These are phyloP conservation scores for Hiodon tergisus DNA, from an alignment of 2,113 vertebrate genomes.

Conservation along the genomic window DNA sequence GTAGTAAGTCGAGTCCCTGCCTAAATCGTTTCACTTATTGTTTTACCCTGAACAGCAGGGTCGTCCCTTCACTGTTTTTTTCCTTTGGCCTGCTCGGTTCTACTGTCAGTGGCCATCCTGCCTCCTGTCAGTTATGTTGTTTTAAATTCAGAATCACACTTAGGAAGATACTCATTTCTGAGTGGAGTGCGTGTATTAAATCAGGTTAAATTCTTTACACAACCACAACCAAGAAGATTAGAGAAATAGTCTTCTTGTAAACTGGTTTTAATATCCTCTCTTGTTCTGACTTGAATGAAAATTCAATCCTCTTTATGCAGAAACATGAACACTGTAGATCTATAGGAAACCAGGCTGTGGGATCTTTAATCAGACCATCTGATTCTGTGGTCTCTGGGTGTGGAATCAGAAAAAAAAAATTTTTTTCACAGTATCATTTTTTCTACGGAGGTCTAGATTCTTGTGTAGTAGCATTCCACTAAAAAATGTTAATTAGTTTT, in stretches of 20 bases:
- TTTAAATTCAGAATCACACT: too few species aligned
- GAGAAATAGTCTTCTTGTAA: too few species aligned
- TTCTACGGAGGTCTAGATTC: background rate
- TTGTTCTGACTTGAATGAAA: background rate
- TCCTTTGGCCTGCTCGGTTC: too few species aligned
- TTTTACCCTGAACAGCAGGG: too few species aligned
- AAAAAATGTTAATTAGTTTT: background rate
- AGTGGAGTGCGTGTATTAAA: too few species aligned
- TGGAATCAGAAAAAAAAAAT: background rate
- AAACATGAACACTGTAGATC: constrained; percentile 11
- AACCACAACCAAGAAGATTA: background rate
- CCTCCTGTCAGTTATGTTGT: too few species aligned
- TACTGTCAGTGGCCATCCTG: too few species aligned
- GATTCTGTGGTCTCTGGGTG: background rate
- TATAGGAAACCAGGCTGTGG: constrained; percentile 9
- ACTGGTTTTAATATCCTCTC: background rate
- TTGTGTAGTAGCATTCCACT: background rate
- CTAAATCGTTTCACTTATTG: too few species aligned
- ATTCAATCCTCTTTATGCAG: constrained; percentile 26
- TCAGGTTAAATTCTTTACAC: background rate
- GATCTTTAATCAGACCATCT: background rate
- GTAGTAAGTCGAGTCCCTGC: too few species aligned
- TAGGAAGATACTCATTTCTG: too few species aligned
- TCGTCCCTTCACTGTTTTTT: too few species aligned
- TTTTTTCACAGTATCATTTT: too few species aligned